Evolutionary conservation across 1,140 invertebrate genomes (phyloP).

Genomic region (Maniola jurtina): DNA sequence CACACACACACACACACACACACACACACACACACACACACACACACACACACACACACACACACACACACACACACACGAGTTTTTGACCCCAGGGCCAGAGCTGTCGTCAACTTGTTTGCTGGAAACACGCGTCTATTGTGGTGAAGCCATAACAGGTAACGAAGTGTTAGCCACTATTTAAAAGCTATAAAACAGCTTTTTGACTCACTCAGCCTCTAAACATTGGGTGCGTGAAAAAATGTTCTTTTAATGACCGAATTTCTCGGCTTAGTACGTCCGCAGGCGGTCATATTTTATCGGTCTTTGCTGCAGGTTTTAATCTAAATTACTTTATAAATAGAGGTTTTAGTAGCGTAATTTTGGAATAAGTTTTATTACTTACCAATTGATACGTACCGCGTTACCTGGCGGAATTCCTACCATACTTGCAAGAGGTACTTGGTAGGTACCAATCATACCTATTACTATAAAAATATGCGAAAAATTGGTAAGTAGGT

Average conservation of each 20-base stretch:
- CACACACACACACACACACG: too few species aligned
- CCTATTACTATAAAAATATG: too few species aligned
- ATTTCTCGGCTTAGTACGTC: constrained; percentile 33
- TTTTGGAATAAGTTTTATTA: constrained; percentile 9
- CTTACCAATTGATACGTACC: background rate
- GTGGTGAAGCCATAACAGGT: constrained; percentile 23
- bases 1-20: too few species aligned
- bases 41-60: too few species aligned
- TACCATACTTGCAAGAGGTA: background rate
- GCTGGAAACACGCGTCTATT: background rate
- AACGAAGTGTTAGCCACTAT: constrained; percentile 58
- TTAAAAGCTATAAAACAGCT: constrained; percentile 66
- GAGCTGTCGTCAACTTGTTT: background rate
- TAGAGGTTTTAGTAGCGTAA: constrained; percentile 11
- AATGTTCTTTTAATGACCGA: constrained; percentile 61
- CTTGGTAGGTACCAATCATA: too few species aligned
- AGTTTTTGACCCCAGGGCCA: too few species aligned
- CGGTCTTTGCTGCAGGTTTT: constrained; percentile 5
- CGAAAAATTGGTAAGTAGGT: too few species aligned
- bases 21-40: too few species aligned
- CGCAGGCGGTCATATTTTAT: constrained; percentile 15
- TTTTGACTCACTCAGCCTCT: constrained; percentile 50
- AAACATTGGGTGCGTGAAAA: constrained; percentile 57
- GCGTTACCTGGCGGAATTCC: background rate
- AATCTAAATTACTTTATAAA: constrained; percentile 15